phyloP scores from a whole-genome alignment of 53 echinoderm and acorn worm genomes.

The Paelopatides confundens region DNA sequence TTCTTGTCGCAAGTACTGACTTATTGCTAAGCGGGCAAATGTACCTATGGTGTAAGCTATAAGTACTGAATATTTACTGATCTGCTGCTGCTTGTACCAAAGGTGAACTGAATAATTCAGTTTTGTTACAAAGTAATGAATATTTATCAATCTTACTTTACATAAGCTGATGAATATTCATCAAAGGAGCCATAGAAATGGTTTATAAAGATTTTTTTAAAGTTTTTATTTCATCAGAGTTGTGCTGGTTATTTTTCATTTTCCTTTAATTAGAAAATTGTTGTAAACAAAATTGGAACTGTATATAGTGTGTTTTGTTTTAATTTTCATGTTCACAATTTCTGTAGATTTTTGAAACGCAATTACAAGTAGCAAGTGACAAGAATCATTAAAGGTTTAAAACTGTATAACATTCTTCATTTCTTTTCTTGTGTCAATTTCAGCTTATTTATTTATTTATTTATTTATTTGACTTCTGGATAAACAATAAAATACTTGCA shows the following conservation, averaged over 20 bases:
- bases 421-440: not conserved
- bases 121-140: not conserved
- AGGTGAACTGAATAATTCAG: not conserved
- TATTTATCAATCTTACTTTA: not conserved
- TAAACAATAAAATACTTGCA: too few species aligned
- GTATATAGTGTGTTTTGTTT: conserved; percentile 33
- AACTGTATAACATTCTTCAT: not conserved
- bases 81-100: too few species aligned
- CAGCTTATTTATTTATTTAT: not conserved
- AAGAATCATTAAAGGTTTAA: conserved; percentile 25
- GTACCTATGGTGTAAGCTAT: too few species aligned
- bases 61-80: too few species aligned
- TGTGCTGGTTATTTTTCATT: conserved; percentile 23
- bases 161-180: not conserved
- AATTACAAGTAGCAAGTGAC: conserved; percentile 39
- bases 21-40: not conserved
- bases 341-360: conserved; percentile 38
- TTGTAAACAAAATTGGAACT: conserved; percentile 29
- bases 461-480: too few species aligned
- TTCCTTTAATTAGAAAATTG: not conserved
- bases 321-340: conserved; percentile 34
- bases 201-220: not conserved
- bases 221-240: conserved; percentile 12
- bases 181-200: not conserved
- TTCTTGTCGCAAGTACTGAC: not conserved